Conservation (phyloP, 2,888 invertebrate species). For the Heteropelma amictum region DNA sequence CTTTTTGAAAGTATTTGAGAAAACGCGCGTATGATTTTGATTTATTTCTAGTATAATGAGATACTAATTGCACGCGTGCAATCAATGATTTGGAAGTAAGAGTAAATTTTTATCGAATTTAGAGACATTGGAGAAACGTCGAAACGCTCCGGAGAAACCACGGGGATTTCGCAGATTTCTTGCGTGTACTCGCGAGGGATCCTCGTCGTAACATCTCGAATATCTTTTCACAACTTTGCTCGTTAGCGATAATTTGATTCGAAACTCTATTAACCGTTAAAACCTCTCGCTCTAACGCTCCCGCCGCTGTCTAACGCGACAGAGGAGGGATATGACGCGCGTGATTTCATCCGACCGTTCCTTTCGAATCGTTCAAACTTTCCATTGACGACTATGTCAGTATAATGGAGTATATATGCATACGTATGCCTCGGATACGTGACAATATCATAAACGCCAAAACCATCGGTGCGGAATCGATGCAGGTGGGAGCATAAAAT, state of each 20-base stretch:
- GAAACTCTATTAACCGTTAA: constrained; percentile 75
- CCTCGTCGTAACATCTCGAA: constrained; percentile 38
- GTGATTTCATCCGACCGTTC: constrained; percentile 68
- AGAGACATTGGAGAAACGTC: constrained; percentile 63
- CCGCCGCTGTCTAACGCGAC: constrained; percentile 60
- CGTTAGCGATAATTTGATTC: constrained; percentile 75
- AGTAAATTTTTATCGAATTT: constrained; percentile 58
- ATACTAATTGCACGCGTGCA: too few relatives aligned
- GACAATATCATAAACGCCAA: constrained; percentile 18
- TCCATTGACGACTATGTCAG: constrained; percentile 60
- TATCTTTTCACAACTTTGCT: constrained; percentile 71
- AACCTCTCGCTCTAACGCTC: constrained; percentile 37
- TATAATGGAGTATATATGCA: too few relatives aligned
- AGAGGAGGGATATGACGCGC: constrained; percentile 63
- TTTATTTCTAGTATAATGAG: too few relatives aligned
- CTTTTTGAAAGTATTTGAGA: too few relatives aligned
- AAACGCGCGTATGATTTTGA: too few relatives aligned
- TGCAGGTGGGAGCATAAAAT: constrained; percentile 1
- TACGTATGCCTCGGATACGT: constrained; percentile 26
- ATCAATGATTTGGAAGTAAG: too few relatives aligned
- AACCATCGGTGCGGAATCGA: constrained; percentile 7
- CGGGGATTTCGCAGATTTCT: constrained; percentile 4
- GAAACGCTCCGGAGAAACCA: constrained; percentile 7
- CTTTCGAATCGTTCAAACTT: constrained; percentile 68
- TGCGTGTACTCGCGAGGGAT: not conserved